Percentiles rank a stretch among this genome's conserved stretches.
Conservation (phyloP, 2,888 invertebrate genomes). For the Sphaerophoria rueppellii region DNA sequence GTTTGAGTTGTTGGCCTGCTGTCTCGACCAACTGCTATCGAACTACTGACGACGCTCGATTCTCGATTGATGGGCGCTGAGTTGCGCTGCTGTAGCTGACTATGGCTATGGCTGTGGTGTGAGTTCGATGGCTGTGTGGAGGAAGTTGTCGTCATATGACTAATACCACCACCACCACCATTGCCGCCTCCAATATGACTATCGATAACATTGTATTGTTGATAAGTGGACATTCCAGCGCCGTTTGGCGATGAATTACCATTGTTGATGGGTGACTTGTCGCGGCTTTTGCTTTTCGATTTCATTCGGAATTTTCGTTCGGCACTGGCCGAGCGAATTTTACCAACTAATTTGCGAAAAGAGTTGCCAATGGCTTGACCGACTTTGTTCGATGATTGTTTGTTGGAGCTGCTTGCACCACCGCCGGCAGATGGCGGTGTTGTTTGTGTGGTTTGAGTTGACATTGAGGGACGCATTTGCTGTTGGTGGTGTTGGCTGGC, state of each 20-base stretch:
- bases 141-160: conserved; percentile 72
- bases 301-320: conserved; percentile 86
- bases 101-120: conserved; percentile 57
- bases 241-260: conserved; percentile 68
- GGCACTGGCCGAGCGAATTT: conserved; percentile 89
- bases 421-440: conserved; percentile 78
- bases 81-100: conserved; percentile 68
- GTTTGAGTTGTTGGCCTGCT: conserved; percentile 74
- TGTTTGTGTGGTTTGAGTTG: conserved; percentile 81
- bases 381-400: conserved; percentile 82
- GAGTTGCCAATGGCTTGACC: conserved; percentile 89
- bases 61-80: conserved; percentile 75
- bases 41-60: conserved; percentile 75
- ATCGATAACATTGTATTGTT: conserved; percentile 82
- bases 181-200: conserved; percentile 79
- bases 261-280: conserved; percentile 84
- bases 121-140: conserved; percentile 66
- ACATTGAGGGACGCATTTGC: conserved; percentile 75
- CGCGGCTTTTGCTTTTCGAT: conserved; percentile 82
- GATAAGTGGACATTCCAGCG: conserved; percentile 79
- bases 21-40: conserved; percentile 75
- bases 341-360: conserved; percentile 91
- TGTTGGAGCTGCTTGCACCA: conserved; percentile 50
- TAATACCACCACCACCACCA: conserved; percentile 71
- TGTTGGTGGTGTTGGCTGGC: conserved; percentile 74